Evolutionary conservation across 2,888 invertebrate genomes (phyloP), one percentile per base, ranked within the genome.

Genomic region (Bugula neritina): DNA sequence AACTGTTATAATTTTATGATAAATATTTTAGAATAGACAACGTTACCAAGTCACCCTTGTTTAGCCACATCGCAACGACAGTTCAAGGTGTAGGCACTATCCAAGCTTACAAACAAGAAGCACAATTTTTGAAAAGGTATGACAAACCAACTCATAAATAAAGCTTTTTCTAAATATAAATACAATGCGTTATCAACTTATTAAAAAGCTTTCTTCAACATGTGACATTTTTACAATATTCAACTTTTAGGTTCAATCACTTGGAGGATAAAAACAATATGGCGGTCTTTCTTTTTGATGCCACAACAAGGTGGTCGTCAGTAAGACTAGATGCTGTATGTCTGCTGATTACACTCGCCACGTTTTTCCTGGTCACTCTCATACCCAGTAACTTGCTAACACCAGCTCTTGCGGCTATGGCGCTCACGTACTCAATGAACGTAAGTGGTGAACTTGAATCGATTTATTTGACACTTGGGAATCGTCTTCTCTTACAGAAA

Each of bases 401-500:
- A 1, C 86, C 89, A 0, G 87, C 88, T 0, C 84, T 88, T 73
- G 88, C 89, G 27, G 89, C 89, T 3, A 84, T 90, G 73, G 89
- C 89, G 0, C 81, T 90, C 74, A 85, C 88, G 0, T 89, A 88
- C 76, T 86, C 88, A 29, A 84, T 87, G 5, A 86, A 86, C 81
- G 87, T 87, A 76, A 74, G 77, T 69, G n/a, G 21, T n/a, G n/a
- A n/a, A n/a, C n/a, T n/a, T n/a, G n/a, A n/a, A n/a, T n/a, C n/a
- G n/a, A n/a, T n/a, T n/a, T n/a, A n/a, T n/a, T n/a, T n/a, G n/a
- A n/a, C n/a, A n/a, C n/a, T n/a, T n/a, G n/a, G n/a, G n/a, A n/a
- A n/a, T n/a, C n/a, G n/a, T n/a, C n/a, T n/a, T n/a, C n/a, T n/a
- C n/a, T n/a, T n/a, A n/a, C n/a, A n/a, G n/a, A n/a, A n/a, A n/a